phyloP scores from a whole-genome alignment of 1,140 invertebrate genomes.

The Saxidomus purpurata region DNA sequence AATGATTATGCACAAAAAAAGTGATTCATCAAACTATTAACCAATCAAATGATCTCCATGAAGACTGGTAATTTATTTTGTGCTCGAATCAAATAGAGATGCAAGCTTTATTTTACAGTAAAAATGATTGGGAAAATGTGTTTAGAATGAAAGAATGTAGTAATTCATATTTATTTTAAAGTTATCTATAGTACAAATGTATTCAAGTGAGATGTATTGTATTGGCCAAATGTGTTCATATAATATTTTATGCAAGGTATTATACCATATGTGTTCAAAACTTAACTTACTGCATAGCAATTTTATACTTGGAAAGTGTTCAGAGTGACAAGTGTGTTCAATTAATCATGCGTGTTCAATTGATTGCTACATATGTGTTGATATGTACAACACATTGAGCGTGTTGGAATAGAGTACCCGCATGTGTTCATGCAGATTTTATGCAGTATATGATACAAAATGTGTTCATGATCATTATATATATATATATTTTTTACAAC shows the following conservation, averaged over 20 bases:
- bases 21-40: no score
- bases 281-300: no score
- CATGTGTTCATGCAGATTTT: slow-evolving; percentile 3
- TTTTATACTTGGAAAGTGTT: no score
- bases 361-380: not conserved
- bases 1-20: no score
- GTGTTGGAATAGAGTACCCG: not conserved
- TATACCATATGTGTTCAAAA: no score
- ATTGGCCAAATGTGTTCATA: no score
- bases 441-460: not conserved
- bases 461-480: not conserved
- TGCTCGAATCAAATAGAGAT: no score
- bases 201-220: not conserved
- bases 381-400: not conserved
- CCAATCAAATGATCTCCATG: no score
- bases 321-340: no score
- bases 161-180: not conserved
- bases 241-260: no score
- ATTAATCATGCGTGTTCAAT: not conserved
- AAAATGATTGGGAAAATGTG: not conserved
- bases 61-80: no score
- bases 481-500: not conserved
- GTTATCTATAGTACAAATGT: not conserved
- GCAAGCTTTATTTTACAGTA: no score
- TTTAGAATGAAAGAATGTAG: not conserved